Evolutionary conservation across 2,888 invertebrate species (phyloP), one percentile per base, ranked within the genome.

Genomic region (Cyclophora punctaria): DNA sequence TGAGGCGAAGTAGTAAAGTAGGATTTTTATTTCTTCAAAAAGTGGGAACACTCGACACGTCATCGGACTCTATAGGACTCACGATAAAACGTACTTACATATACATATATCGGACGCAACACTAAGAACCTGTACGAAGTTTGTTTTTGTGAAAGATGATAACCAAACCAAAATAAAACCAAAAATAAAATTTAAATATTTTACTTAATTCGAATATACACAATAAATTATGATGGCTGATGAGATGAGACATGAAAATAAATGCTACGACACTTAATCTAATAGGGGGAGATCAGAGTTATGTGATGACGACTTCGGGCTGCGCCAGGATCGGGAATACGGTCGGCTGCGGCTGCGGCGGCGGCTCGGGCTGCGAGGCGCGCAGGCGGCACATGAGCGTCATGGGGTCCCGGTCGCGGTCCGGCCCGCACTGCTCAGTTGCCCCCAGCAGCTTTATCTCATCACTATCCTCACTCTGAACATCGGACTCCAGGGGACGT

Each of bases 341-440:
- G 50, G 42, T 42, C 34, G 3, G 41, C 41, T 45, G 48, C 45
- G 44, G 44, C 34, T 20, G 6, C 5, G 34, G 34, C 34, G 44
- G 20, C 44, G 44, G 41, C 7, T 54, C 52, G 5, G 35, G 46
- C 6, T 48, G 46, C 5, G 4, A 56, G 7, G 20, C 34, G 3
- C 49, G 61, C 20, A 64, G 63, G 33, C 79, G 73, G 59, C 86
- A 87, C 67, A 92, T 92, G 44, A 93, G 88, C 5, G 94, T 93
- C 52, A 90, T 89, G n/a, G 90, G 88, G 70, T 95, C 93, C 40
- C 94, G 89, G 60, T 87, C 89, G 63, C 92, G 87, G 46, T 91
- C 94, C 0, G 94, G 94, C 20, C 94, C 94, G 73, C 95, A 95
- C 69, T 94, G 93, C 67, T 94, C 94, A 48, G 89, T 88, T 33